Base-by-base conservation (phyloP, 2,113 vertebrate genomes). In the Piaya cayana region DNA sequence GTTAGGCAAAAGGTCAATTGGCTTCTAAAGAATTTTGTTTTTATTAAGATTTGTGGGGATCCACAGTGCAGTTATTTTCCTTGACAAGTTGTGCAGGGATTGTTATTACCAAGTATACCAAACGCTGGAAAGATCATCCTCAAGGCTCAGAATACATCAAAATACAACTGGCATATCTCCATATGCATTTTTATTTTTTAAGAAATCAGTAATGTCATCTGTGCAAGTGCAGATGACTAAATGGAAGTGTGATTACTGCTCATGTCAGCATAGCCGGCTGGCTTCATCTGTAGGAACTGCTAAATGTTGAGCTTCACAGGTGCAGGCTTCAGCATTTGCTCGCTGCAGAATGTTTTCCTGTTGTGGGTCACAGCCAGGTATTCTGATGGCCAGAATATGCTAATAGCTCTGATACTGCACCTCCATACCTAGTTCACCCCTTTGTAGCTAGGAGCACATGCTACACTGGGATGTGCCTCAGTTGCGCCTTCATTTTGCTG, bases 181-280 rank as follows among this genome's bases (percentile, higher is more conserved):
- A 62, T 69, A 39, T 62, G 62, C 26, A 9, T 68, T 89, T 92
- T 78, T 60, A 7, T 37, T 72, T 91, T 72, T 91, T 37, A 19
- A 82, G n/a, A 34, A 84, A 50, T 70, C 64, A 69, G 34, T 71
- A 83, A 94, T 63, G 49, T 84, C 75, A 19, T 69, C 65, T 62
- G 68, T 91, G 64, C 86, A 86, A 86, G 56, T 80, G 70, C 45
- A 80, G 45, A 75, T 88, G 76, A 90, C 82, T 86, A 90, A 83
- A 90, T 72, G 79, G 56, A 86, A 92, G 79, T 47, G 71, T 88
- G 88, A 78, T 70, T 94, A 45, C 90, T 92, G 83, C 64, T 90
- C 69, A 27, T 92, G 72, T 92, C 91, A 86, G 76, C 52, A 64
- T 83, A 86, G 68, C 86, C 75, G 52, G 56, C 60, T 84, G 34